These are phyloP conservation scores for Actinernus sp. DNA, from an alignment of 92 coral and sea anemone species.

Conservation along the genomic window DNA sequence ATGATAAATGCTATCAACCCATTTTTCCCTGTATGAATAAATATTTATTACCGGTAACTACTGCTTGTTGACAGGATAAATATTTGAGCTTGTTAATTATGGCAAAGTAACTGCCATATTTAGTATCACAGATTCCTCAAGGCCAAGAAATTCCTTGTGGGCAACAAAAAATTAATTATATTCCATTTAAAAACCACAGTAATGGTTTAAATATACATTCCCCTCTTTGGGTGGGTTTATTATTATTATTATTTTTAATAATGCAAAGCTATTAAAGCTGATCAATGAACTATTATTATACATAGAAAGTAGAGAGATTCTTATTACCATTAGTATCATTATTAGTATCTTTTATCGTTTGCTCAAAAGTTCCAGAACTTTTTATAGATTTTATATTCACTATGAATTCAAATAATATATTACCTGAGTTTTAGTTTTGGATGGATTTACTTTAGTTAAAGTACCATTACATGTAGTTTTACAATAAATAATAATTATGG, in stretches of 20 bases:
- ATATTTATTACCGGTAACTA: too few relatives aligned
- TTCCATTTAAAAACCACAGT: neutral
- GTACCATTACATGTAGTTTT: constrained; percentile 20
- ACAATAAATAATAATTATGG: neutral
- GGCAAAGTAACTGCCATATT: too few relatives aligned
- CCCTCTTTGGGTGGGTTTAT: constrained; percentile 3
- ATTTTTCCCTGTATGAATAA: too few relatives aligned
- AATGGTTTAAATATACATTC: constrained; percentile 2
- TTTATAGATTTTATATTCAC: constrained; percentile 87
- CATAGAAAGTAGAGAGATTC: constrained; percentile 10
- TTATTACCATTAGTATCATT: constrained; percentile 17
- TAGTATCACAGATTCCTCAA: too few relatives aligned
- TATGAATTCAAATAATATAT: constrained; percentile 73
- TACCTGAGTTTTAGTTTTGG: constrained; percentile 76
- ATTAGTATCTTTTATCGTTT: constrained; percentile 69
- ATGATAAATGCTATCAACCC: too few relatives aligned
- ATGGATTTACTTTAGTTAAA: constrained; percentile 40
- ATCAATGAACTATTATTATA: neutral
- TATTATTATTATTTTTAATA: neutral
- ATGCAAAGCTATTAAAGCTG: constrained; percentile 7
- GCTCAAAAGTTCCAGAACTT: constrained; percentile 53
- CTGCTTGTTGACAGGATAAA: too few relatives aligned
- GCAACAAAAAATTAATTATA: too few relatives aligned
- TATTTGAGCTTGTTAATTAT: too few relatives aligned
- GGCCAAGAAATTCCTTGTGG: too few relatives aligned